Base-by-base conservation (phyloP, 1,140 invertebrate species). In the Bombus consobrinus region DNA sequence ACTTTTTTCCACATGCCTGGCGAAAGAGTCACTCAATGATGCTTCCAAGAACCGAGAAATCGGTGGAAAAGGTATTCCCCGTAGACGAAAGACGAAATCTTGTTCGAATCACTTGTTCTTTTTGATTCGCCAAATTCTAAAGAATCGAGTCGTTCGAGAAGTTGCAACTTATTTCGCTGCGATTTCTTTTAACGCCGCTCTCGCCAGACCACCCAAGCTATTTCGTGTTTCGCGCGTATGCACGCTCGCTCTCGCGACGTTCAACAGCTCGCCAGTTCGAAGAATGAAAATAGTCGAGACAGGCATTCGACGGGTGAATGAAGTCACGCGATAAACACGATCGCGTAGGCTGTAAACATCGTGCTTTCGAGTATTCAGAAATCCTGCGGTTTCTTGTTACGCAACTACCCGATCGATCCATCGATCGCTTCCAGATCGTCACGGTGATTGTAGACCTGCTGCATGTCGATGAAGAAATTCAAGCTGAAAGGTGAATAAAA, bases 291-390 rank as follows among this genome's bases (percentile, higher is more conserved):
- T 86, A 86, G 79, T 86, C 53, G 72, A 47, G 53, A 25, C 22
- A 69, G 66, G 69, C 72, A 64, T 82, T 76, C 80, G 85, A 86
- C 69, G 53, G 28, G 71, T 81, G 83, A 85, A 85, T 85, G 71
- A 85, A 85, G 78, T 74, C 83, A 85, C 83, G 83, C 83, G 83
- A 74, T 73, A 85, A 85, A 81, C 83, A 85, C 59, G 78, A 81
- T 73, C 71, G 78, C 78, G 71, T 81, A 66, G 59, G 34, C 83
- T 85, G 78, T 85, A 85, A 85, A 85, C 78, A 85, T 59, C 78
- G 69, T 81, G 83, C 78, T 74, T 74, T 81, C 71, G 83, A 74
- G 83, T 81, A 85, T 85, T 85, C 83, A 68, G 83, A 85, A 85
- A 85, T 85, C 34, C 59, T 74, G 79, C 73, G 84, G 85, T 87